phyloP scores from a whole-genome alignment of 2,888 invertebrate species.

The Nymphalis polychloros region DNA sequence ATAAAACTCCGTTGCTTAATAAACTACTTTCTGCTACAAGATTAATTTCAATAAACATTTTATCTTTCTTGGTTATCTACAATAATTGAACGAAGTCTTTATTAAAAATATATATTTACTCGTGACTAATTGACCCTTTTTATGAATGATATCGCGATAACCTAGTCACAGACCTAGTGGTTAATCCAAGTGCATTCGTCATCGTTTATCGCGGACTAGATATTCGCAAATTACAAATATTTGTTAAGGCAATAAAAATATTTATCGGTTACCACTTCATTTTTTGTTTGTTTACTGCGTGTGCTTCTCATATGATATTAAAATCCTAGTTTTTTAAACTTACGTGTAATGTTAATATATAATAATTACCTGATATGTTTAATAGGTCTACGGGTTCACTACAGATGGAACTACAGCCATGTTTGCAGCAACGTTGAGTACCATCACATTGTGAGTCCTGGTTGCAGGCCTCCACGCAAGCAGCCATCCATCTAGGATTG shows the following conservation, averaged over 20 bases:
- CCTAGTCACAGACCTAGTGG: background rate
- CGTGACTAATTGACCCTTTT: background rate
- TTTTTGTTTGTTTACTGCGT: no score
- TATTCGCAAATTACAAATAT: no score
- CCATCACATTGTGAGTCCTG: conserved; percentile 87
- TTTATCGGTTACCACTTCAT: no score
- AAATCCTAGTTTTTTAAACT: no score
- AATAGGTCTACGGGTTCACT: conserved; percentile 83
- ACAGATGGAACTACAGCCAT: conserved; percentile 86
- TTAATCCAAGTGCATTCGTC: no score
- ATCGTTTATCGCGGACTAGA: no score
- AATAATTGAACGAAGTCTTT: conserved; percentile 6
- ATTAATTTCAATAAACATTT: conserved; percentile 2
- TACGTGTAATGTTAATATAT: background rate
- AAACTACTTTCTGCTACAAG: background rate
- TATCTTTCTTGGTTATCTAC: conserved; percentile 1
- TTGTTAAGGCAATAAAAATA: no score
- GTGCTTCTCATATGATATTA: no score
- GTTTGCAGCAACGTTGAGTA: conserved; percentile 85
- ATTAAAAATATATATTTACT: background rate
- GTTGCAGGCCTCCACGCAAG: conserved; percentile 83
- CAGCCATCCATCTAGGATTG: conserved; percentile 80
- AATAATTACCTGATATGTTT: conserved; percentile 77
- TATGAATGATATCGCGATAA: background rate
- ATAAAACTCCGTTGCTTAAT: background rate